Percentiles rank a stretch among this genome's conserved stretches.
phyloP scores from a whole-genome alignment of 1,140 invertebrate species.

The Cydia strobilella region DNA sequence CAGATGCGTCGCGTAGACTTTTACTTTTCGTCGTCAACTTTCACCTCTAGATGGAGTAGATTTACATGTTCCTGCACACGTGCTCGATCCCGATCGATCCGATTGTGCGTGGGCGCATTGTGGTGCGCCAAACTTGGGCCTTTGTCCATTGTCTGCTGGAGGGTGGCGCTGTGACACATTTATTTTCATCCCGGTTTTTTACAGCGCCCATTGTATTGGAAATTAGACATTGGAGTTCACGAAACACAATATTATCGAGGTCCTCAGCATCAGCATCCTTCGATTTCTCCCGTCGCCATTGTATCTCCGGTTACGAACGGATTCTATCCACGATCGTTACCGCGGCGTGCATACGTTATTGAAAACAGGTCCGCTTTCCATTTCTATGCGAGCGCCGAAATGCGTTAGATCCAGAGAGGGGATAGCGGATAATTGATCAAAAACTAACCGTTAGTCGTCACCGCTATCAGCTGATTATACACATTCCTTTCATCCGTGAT shows the following conservation, averaged over 20 bases:
- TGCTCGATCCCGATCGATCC: slow-evolving; percentile 60
- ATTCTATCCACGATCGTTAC: slow-evolving; percentile 45
- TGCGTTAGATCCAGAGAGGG: slow-evolving; percentile 52
- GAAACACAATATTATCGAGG: slow-evolving; percentile 71
- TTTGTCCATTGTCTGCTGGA: slow-evolving; percentile 76
- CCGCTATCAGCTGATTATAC: slow-evolving; percentile 70
- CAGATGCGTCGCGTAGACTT: slow-evolving; percentile 52
- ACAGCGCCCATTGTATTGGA: slow-evolving; percentile 74
- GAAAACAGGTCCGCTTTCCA: slow-evolving; percentile 74
- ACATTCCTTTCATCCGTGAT: slow-evolving; percentile 70
- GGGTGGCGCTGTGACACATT: slow-evolving; percentile 78
- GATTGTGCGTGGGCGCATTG: slow-evolving; percentile 69
- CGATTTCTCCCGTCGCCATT: slow-evolving; percentile 55
- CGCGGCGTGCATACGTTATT: slow-evolving; percentile 52
- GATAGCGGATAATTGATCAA: slow-evolving; percentile 64
- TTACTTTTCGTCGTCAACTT: slow-evolving; percentile 77
- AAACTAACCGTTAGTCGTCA: slow-evolving; percentile 61
- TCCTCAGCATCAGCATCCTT: slow-evolving; percentile 61
- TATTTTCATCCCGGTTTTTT: slow-evolving; percentile 76
- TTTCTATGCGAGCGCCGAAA: slow-evolving; percentile 64
- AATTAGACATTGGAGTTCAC: slow-evolving; percentile 76
- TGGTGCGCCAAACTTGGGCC: slow-evolving; percentile 59
- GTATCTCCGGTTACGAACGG: slow-evolving; percentile 53
- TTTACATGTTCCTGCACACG: slow-evolving; percentile 71
- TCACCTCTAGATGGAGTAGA: slow-evolving; percentile 70